Base-by-base conservation (phyloP, 1,140 invertebrate species). In the Aricia agestis region DNA sequence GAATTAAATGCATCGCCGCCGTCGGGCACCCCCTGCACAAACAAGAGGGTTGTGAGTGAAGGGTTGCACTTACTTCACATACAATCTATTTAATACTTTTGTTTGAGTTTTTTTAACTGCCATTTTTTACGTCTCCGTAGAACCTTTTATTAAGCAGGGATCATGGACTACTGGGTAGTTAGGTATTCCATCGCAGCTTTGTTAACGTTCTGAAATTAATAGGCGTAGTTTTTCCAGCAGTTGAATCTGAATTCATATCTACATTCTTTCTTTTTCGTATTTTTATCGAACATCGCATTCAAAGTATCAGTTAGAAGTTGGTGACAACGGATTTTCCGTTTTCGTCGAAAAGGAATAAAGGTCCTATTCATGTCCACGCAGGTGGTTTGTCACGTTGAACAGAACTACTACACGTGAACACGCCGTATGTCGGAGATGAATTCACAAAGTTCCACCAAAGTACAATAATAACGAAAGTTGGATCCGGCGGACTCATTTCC, bases 31-130 rank as follows among this genome's bases (percentile, higher is more conserved):
- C 59, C 18, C 19, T 63, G 18, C 17, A 63, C 18, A 63, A 63
- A 63, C 59, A 63, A 7, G 59, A 63, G 59, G 59, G 59, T 63
- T 63, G 17, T 25, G 59, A 63, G 18, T 25, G 59, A 63, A 63
- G 59, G 59, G 59, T 63, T 63, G 59, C 59, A 63, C 59, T 59
- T 18, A 59, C 58, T 63, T 63, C 19, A 63, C 59, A 18, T 59
- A 59, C 18, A 25, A 31, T 63, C 59, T 63, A 63, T 63, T 31
- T 63, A 19, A 19, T 63, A 63, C 59, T 63, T 19, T 63, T 63
- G 59, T 63, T 25, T 18, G 59, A 63, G 59, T 25, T 63, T 63
- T 63, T 63, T 63, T 63, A 63, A 25, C 45, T 63, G 59, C 59
- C 4, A 10, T 17, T 19, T 59, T 63, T 63, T 52, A 52, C 45